These are phyloP conservation scores for Notarius quadriscutis DNA, from an alignment of 2,113 vertebrate species.

Conservation along the genomic window DNA sequence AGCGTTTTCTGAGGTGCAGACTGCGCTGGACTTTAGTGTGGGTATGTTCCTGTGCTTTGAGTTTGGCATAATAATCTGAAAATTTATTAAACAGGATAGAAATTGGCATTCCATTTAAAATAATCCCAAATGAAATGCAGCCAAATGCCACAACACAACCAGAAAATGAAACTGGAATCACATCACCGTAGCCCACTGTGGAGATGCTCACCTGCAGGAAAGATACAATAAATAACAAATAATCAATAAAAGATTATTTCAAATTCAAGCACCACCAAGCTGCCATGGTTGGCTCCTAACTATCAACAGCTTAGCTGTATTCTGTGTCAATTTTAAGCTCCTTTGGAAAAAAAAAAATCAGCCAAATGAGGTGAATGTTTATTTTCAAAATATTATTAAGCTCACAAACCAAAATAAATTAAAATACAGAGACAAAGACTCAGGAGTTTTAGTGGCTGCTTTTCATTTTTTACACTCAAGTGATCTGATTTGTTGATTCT, in stretches of 20 bases:
- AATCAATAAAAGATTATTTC: background rate
- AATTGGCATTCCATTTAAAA: conserved; percentile 90
- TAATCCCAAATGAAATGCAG: conserved; percentile 92
- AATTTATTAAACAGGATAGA: conserved; percentile 85
- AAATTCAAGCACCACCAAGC: background rate
- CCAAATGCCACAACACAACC: conserved; percentile 83
- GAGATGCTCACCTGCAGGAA: conserved; percentile 87
- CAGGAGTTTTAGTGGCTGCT: background rate
- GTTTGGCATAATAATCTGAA: conserved; percentile 80
- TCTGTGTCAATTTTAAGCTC: background rate
- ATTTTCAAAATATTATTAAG: background rate
- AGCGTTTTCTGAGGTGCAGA: conserved; percentile 70
- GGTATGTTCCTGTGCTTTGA: conserved; percentile 80
- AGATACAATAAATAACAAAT: background rate
- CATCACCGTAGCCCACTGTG: conserved; percentile 88
- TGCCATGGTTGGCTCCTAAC: background rate
- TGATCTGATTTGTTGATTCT: background rate
- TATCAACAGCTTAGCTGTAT: background rate
- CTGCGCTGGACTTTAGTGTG: conserved; percentile 68
- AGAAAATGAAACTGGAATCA: conserved; percentile 78
- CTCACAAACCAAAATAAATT: background rate
- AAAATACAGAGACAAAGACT: background rate
- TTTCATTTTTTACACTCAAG: background rate
- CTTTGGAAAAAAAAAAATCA: background rate
- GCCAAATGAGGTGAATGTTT: background rate